phyloP scores from a whole-genome alignment of 2,888 invertebrate species.

The Cancer borealis region DNA sequence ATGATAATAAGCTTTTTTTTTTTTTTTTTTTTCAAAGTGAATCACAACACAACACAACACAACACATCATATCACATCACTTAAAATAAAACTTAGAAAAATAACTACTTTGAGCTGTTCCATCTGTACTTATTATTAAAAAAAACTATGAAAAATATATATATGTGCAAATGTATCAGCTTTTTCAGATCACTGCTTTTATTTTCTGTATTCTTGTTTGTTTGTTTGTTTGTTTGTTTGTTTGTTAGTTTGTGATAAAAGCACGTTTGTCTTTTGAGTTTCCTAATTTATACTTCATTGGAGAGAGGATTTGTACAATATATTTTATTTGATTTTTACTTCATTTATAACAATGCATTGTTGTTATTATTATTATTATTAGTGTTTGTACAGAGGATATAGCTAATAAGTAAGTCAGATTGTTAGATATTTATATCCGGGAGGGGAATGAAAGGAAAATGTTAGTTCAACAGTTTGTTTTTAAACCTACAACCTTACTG shows the following conservation, averaged over 20 bases:
- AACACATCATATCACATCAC: not conserved
- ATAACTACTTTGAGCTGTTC: not conserved
- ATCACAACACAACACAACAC: not conserved
- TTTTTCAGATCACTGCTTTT: not conserved
- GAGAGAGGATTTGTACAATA: not conserved
- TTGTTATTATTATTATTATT: not conserved
- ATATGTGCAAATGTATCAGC: not conserved
- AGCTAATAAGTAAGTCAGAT: not conserved
- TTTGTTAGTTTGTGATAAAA: not conserved
- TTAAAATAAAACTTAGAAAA: too few species aligned
- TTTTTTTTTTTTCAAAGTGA: not conserved
- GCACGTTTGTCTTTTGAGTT: not conserved
- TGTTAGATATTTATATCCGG: conserved; percentile 7
- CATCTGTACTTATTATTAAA: not conserved
- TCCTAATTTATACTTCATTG: not conserved
- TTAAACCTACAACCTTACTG: not conserved
- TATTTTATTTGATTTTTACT: conserved; percentile 19
- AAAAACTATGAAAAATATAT: not conserved
- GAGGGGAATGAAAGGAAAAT: not conserved
- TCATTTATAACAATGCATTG: not conserved
- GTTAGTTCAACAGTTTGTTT: not conserved
- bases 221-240: too few species aligned
- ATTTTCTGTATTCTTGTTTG: not conserved
- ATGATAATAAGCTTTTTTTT: not conserved
- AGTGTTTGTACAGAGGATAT: conserved; percentile 29